Evolutionary conservation across 2,888 invertebrate genomes (phyloP), one percentile per base, ranked within the genome.

Genomic region (Pteria penguin): DNA sequence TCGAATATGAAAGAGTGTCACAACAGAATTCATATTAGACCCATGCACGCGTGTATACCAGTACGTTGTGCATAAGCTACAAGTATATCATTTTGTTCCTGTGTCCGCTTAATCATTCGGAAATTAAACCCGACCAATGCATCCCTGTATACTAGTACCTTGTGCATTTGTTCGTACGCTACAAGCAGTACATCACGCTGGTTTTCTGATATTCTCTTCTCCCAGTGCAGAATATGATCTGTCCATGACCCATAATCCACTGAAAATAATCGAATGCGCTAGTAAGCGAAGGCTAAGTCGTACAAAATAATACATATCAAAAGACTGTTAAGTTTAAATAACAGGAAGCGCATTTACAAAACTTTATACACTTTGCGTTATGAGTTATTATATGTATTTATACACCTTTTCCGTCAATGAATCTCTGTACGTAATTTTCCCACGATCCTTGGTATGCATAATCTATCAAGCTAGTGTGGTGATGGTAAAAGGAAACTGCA

Each of bases 161-260:
- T 54, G 72, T 79, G 74, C 54, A 80, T 36, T 72, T 80, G 80
- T 33, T 80, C 79, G 27, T 75, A 79, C 36, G 65, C 70, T 27
- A 78, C 32, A n/a, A 68, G 32, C 29, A 62, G 62, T 52, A 67
- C 33, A 72, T 72, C 63, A 22, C 72, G 18, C 45, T 63, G n/a
- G 24, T 72, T 45, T 0, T 52, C 52, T 8, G 69, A 58, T 22
- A 79, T 67, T 2, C 63, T 66, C 29, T 77, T 36, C 32, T 84
- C 81, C 76, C 79, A 82, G 31, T 79, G 78, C 22, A 80, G 55
- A 24, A 81, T 78, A 45, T 81, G 77, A 26, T 82, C 81, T 71
- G 80, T 82, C 82, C 82, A 82, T 26, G 70, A 70, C 1, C 79
- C 80, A 57, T 79, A 81, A 29, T 69, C 69, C 29, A 79, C 81